Conservation (phyloP, 2,113 vertebrate species). For the Bostrychus sinensis region DNA sequence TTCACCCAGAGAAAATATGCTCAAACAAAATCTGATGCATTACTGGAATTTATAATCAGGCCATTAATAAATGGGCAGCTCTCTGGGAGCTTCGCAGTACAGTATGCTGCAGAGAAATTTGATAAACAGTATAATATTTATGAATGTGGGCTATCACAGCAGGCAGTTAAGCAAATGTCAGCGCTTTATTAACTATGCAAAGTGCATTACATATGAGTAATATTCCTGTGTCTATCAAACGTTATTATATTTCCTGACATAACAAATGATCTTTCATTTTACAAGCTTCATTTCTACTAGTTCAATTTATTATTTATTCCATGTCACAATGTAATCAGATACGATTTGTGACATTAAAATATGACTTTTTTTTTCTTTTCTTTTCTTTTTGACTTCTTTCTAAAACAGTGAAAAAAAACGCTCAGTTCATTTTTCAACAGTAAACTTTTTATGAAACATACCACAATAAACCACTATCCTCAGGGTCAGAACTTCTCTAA, state of each 20-base stretch:
- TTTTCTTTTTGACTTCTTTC: no score
- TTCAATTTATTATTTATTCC: not conserved
- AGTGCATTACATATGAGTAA: conserved; percentile 19
- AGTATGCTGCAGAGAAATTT: conserved; percentile 34
- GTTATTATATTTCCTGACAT: not conserved
- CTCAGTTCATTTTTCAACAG: conserved; percentile 11
- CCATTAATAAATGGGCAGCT: conserved; percentile 58
- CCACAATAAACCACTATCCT: conserved; percentile 24
- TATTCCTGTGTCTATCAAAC: conserved; percentile 8
- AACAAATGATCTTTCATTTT: conserved; percentile 7
- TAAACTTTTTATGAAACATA: conserved; percentile 38
- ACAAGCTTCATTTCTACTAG: not conserved
- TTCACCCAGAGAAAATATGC: conserved; percentile 55
- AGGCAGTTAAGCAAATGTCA: conserved; percentile 35
- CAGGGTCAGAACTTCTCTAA: conserved; percentile 44
- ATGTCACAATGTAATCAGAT: not conserved
- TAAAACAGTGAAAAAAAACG: not conserved
- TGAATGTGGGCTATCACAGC: conserved; percentile 39
- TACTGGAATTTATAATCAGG: conserved; percentile 61
- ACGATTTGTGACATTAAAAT: not conserved
- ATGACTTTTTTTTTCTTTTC: no score
- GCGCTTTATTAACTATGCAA: conserved; percentile 55
- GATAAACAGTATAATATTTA: conserved; percentile 43
- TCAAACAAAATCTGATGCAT: conserved; percentile 60
- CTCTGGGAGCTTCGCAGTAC: conserved; percentile 19